Percentiles rank a stretch among this genome's conserved stretches.
phyloP scores from a whole-genome alignment of 2,888 invertebrate genomes.

The Gibbula magus region DNA sequence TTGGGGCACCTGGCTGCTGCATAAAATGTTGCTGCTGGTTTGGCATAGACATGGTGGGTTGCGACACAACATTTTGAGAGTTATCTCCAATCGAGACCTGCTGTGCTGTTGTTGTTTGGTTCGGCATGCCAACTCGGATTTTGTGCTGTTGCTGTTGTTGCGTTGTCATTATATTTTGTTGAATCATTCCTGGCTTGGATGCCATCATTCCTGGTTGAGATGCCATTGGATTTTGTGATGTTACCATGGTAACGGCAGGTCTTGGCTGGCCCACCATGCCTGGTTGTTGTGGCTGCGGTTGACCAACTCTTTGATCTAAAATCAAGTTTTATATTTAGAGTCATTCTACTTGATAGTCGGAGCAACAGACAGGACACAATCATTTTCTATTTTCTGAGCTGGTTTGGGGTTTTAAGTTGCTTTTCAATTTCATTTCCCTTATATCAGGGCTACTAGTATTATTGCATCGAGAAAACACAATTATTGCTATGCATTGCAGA shows the following conservation, averaged over 20 bases:
- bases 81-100: constrained; percentile 20
- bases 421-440: too few relatives aligned
- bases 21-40: constrained; percentile 6
- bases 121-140: background rate
- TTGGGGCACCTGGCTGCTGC: constrained; percentile 6
- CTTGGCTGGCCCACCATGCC: background rate
- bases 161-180: background rate
- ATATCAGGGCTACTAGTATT: too few relatives aligned
- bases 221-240: constrained; percentile 22
- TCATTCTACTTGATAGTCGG: too few relatives aligned
- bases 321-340: background rate
- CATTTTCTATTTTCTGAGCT: too few relatives aligned
- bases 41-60: constrained; percentile 29
- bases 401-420: too few relatives aligned
- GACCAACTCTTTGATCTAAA: background rate
- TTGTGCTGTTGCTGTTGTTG: constrained; percentile 3
- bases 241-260: background rate
- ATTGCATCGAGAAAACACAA: too few relatives aligned
- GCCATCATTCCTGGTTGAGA: background rate
- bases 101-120: background rate
- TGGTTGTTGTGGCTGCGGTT: background rate
- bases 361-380: too few relatives aligned
- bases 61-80: constrained; percentile 27
- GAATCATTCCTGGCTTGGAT: background rate
- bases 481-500: too few relatives aligned